A percentile compares a stretch with the other conserved stretches of the same genome.
Evolutionary conservation across 2,888 invertebrate species (phyloP).

Genomic region (Troides helena): DNA sequence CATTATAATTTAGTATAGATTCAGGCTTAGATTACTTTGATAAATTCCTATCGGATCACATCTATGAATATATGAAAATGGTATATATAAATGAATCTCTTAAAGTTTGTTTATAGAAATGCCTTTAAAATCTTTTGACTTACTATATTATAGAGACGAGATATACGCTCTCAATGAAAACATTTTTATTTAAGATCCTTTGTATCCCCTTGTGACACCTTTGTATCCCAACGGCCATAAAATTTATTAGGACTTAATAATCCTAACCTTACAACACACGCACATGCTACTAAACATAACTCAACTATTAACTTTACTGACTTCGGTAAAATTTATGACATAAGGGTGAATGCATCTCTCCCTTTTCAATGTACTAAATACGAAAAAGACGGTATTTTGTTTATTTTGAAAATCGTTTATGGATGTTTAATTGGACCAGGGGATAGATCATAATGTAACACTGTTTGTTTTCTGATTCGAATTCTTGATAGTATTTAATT

Average conservation of each 20-base stretch:
- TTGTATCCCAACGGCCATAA: conserved; percentile 56
- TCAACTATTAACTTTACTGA: conserved; percentile 53
- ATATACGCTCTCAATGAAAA: not conserved
- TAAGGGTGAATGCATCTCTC: conserved; percentile 55
- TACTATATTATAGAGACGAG: not conserved
- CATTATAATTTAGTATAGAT: no score
- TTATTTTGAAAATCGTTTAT: conserved; percentile 69
- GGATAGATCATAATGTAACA: conserved; percentile 33
- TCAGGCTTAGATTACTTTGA: no score
- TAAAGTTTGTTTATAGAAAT: not conserved
- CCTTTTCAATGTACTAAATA: conserved; percentile 38
- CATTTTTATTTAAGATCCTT: not conserved
- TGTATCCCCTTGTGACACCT: conserved; percentile 48
- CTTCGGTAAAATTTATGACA: conserved; percentile 70
- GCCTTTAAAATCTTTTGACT: not conserved
- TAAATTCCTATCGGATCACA: no score
- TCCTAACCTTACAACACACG: conserved; percentile 62
- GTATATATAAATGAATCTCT: no score
- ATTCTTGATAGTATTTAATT: conserved; percentile 3
- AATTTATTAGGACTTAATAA: conserved; percentile 78
- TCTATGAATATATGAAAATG: no score
- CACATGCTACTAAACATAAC: conserved; percentile 69
- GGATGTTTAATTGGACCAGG: conserved; percentile 66
- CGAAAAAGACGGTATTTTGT: conserved; percentile 50
- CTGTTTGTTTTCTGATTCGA: conserved; percentile 11